Evolutionary conservation across 2,113 vertebrate species (phyloP).

Genomic region (Perca fluviatilis): DNA sequence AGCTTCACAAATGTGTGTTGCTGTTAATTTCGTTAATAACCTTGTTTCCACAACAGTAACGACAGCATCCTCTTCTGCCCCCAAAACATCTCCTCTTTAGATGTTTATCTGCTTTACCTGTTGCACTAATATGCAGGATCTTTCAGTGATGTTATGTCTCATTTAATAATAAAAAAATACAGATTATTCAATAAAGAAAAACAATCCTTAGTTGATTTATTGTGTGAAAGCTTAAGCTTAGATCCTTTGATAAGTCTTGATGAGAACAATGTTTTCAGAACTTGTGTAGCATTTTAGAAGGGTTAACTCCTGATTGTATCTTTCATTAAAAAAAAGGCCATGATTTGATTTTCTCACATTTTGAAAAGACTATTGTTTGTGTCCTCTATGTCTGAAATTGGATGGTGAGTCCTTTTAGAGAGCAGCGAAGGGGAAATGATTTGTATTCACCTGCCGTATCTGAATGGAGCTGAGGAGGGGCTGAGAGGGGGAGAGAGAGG

Average conservation of each 20-base stretch:
- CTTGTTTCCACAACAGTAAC: not conserved
- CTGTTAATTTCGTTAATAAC: not conserved
- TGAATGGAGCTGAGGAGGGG: slow-evolving; percentile 79
- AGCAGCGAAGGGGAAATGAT: slow-evolving; percentile 83
- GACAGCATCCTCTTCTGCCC: not conserved
- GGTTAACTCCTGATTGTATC: slow-evolving; percentile 56
- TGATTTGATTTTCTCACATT: slow-evolving; percentile 84
- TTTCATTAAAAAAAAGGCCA: slow-evolving; percentile 53
- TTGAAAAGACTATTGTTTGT: slow-evolving; percentile 84
- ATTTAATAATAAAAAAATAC: not conserved
- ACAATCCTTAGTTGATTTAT: not conserved
- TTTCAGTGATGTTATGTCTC: not conserved
- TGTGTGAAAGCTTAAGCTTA: not conserved
- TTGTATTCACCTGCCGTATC: slow-evolving; percentile 86
- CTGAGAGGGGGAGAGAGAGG: slow-evolving; percentile 34
- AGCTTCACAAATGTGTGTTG: not conserved
- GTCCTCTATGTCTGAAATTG: slow-evolving; percentile 76
- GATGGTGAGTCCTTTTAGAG: slow-evolving; percentile 79
- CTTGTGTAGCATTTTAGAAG: slow-evolving; percentile 38
- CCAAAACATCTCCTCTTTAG: not conserved
- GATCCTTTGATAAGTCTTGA: not conserved
- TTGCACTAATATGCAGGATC: not conserved
- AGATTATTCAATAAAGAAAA: not conserved
- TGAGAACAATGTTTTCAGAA: slow-evolving; percentile 1
- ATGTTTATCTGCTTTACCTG: not conserved